phyloP scores from a whole-genome alignment of 1,140 invertebrate species.

The Tenebrio molitor region DNA sequence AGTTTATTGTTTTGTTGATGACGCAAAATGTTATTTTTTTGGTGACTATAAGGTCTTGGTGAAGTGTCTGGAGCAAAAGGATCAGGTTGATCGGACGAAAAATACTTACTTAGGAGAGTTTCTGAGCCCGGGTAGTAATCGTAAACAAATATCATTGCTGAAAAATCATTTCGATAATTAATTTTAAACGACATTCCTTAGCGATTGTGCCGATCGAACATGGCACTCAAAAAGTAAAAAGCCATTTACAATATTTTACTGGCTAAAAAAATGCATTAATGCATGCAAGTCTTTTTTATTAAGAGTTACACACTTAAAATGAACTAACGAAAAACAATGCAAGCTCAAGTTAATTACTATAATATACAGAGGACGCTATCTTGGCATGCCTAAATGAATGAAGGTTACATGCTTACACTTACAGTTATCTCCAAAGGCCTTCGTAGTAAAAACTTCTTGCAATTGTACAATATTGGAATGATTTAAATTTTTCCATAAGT shows the following conservation, averaged over 20 bases:
- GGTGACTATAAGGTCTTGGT: conserved; percentile 86
- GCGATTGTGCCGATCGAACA: no score
- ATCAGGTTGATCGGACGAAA: conserved; percentile 81
- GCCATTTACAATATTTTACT: no score
- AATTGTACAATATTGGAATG: conserved; percentile 95
- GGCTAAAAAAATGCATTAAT: no score
- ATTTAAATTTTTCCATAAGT: conserved; percentile 93
- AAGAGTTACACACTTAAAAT: no score
- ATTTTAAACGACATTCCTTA: no score
- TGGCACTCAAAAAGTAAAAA: no score
- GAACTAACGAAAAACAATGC: no score
- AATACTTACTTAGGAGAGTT: conserved; percentile 90
- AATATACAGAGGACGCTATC: no score
- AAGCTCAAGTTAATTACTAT: no score
- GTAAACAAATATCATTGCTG: conserved; percentile 96
- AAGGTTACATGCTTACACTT: background rate
- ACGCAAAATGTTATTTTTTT: conserved; percentile 82
- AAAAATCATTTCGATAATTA: conserved; percentile 59
- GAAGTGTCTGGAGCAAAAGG: conserved; percentile 87
- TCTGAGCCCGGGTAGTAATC: conserved; percentile 94
- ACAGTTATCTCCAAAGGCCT: conserved; percentile 96
- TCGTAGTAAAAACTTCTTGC: conserved; percentile 94
- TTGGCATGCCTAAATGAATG: no score
- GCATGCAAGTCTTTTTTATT: no score
- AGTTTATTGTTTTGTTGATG: conserved; percentile 81